Evolutionary conservation across 2,113 vertebrate species (phyloP).

Genomic region (Brachypteracias leptosomus): DNA sequence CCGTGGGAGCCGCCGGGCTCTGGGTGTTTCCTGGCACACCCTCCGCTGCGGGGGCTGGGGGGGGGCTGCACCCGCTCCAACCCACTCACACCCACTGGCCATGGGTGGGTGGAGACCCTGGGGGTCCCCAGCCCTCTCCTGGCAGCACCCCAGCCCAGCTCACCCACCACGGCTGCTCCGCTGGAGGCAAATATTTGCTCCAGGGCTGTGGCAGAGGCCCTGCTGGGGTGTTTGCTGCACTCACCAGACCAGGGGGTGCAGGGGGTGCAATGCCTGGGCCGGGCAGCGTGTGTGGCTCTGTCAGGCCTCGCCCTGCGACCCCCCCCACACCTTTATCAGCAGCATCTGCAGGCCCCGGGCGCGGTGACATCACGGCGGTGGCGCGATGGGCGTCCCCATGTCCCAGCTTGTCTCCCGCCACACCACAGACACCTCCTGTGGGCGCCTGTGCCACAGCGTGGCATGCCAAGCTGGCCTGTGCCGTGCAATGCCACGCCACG

Average conservation of each 20-base stretch:
- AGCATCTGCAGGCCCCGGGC: not conserved
- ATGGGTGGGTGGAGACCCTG: too few species aligned
- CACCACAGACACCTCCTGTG: not conserved
- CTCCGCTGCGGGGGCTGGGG: too few species aligned
- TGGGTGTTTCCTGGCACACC: too few species aligned
- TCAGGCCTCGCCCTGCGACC: accelerated
- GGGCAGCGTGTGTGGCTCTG: not conserved
- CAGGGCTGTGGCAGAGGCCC: too few species aligned
- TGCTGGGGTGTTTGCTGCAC: not conserved
- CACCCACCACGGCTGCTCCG: too few species aligned
- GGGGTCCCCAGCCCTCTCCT: too few species aligned
- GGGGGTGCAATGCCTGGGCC: not conserved
- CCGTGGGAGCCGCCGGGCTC: too few species aligned
- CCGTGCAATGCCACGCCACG: accelerated
- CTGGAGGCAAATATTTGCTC: too few species aligned
- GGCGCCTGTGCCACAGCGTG: accelerated
- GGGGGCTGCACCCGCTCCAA: too few species aligned
- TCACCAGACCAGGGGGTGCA: not conserved
- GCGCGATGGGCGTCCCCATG: not conserved
- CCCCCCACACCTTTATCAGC: not conserved
- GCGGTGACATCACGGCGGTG: not conserved
- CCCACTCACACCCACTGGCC: too few species aligned
- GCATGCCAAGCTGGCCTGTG: accelerated
- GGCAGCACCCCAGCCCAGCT: too few species aligned
- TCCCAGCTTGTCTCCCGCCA: not conserved